Evolutionary conservation across 2,113 vertebrate species (phyloP), one percentile per base, ranked within the genome.

Genomic region (Cyrtonyx montezumae): DNA sequence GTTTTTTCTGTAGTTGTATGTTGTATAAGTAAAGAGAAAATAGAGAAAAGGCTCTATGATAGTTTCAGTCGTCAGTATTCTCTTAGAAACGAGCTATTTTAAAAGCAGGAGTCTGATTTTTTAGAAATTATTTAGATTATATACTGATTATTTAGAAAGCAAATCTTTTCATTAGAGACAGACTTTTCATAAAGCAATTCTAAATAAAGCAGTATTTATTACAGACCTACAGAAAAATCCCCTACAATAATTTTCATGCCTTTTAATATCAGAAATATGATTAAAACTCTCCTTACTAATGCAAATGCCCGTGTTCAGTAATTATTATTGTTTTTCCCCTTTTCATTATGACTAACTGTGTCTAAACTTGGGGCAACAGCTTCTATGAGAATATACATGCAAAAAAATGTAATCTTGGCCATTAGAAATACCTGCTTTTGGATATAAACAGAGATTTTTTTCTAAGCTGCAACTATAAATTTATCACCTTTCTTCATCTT

Each of bases 401-500:
- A 67, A 78, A 94, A 88, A 79, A 65, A 70, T 17, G 79, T 73
- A 53, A 94, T 83, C 77, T 94, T 96, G 83, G 81, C 68, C 88
- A 78, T 79, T 83, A 79, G 61, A 78, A 95, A 69, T 63, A 63
- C 12, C n/a, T 81, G 11, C 30, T 59, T 90, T 37, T 21, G 25
- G 19, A 49, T 73, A 69, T 66, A 68, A 77, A 68, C 53, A 81
- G 61, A 70, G 73, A 65, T 95, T 95, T 89, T 42, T 80, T 48
- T 86, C 34, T 68, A 90, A 73, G 21, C 55, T 80, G 46, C 48
- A 94, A 37, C 69, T 75, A 74, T 90, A 61, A 81, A 69, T 96
- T 87, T 93, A 69, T 91, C 43, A 83, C 68, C 70, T 96, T 93
- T 92, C 71, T 78, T 95, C 21, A 14, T 95, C 85, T 92, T 96